Evolutionary conservation across 35 echinoderm and acorn worm species (phyloP), one percentile per base, ranked within the genome.

Genomic region (Ophiothrix spiculata): DNA sequence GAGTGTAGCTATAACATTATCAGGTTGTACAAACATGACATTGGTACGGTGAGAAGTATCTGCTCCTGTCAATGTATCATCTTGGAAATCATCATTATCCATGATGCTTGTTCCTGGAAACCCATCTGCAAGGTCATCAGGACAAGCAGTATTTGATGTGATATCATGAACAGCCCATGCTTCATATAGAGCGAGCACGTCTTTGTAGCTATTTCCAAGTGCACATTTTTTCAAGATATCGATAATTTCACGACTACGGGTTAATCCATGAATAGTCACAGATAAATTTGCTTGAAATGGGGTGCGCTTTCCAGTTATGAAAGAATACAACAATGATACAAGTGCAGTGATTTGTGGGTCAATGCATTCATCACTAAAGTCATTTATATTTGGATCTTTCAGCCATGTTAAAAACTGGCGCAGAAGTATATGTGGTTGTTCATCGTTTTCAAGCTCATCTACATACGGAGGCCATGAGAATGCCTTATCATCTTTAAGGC

Each of bases 61-160:
- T 21, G 31, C 34, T 39, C 73, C 85, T 79, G 85, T 86, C 29
- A 86, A n/a, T 45, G 85, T 86, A 39, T 86, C 85, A 37, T 37
- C 42, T 35, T 86, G 79, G 74, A 86, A 86, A 78, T 86, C 85
- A 86, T 86, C 85, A 56, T 86, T 86, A 39, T 86, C 85, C 12
- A 86, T 56, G 49, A 85, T 85, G 19, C 36, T 75, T 39, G 79
- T 56, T 10, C 34, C 69, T 78, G 85, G 85, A 31, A 8, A 79
- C 32, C 35, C 85, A 6, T 81, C 80, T 45, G 80, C 38, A 16
- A 81, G 40, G 11, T 81, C 80, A 32, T 45, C 10, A 6, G 75
- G 69, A 38, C 85, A 86, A 33, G 83, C 17, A 34, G 33, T 11
- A 19, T 54, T 75, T 74, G 39, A 13, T 35, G 75, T 11, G 14